Percentiles rank a stretch among this genome's conserved stretches.
Conservation (phyloP, 64 coral and sea anemone genomes). For the Dendrophyllia cribrosa region DNA sequence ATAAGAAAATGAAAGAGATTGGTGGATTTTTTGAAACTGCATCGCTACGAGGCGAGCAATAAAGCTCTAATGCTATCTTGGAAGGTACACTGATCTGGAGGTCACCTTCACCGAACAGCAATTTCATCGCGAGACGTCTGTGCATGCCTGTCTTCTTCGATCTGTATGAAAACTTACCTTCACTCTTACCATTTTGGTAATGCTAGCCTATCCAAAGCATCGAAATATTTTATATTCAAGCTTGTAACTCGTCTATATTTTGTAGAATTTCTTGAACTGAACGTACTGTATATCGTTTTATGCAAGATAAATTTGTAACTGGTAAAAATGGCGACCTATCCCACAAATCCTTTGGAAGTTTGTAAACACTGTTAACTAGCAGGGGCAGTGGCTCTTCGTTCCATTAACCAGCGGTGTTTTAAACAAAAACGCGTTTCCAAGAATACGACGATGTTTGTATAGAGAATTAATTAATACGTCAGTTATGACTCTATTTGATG, state of each 20-base stretch:
- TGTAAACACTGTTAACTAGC: neutral
- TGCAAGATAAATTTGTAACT: neutral
- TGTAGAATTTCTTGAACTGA: neutral
- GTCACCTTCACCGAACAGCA: neutral
- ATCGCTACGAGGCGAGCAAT: neutral
- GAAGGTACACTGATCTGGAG: neutral
- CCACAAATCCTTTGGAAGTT: neutral
- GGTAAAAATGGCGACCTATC: neutral
- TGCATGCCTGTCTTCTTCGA: neutral
- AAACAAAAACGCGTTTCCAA: neutral
- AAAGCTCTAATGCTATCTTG: neutral
- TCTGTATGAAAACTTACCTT: constrained; percentile 20
- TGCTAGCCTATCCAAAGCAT: neutral
- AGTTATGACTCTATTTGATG: neutral
- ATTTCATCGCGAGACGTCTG: neutral
- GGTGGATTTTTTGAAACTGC: neutral
- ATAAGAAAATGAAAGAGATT: neutral
- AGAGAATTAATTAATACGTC: no score
- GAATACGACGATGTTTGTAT: neutral
- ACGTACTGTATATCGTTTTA: neutral
- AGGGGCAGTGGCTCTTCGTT: neutral
- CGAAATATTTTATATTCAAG: neutral
- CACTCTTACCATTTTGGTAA: neutral
- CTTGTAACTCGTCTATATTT: neutral
- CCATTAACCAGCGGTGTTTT: neutral